Evolutionary conservation across 2,113 vertebrate genomes (phyloP).

Genomic region (Psophia crepitans): DNA sequence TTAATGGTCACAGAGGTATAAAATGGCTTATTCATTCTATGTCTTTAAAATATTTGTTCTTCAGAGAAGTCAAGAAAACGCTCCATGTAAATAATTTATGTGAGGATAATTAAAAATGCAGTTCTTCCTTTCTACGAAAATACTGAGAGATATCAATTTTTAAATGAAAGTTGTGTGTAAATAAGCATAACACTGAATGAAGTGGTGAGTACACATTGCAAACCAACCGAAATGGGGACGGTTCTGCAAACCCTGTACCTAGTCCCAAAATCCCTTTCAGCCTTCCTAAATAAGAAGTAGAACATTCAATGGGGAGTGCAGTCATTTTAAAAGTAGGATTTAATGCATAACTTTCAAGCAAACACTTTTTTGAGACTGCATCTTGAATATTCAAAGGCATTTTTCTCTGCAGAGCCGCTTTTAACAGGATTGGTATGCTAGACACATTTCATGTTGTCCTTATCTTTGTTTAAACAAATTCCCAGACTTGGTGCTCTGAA

Average conservation of each 20-base stretch:
- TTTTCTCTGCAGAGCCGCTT: slow-evolving; percentile 26
- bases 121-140: neutral
- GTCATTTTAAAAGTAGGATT: neutral
- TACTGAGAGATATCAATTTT: neutral
- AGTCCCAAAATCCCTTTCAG: neutral
- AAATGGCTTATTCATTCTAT: neutral
- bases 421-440: slow-evolving; percentile 26
- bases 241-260: neutral
- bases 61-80: neutral
- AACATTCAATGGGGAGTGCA: neutral
- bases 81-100: neutral
- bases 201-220: neutral
- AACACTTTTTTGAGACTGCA: neutral
- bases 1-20: neutral
- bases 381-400: slow-evolving; percentile 33
- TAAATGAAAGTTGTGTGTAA: neutral
- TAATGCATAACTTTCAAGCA: neutral
- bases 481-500: neutral
- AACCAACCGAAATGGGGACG: neutral
- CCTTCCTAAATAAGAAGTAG: neutral
- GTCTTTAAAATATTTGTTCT: neutral
- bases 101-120: neutral
- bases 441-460: slow-evolving; percentile 10
- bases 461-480: slow-evolving; percentile 46
- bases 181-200: neutral